A percentile compares a stretch with the other conserved stretches of the same genome.
Conservation (phyloP, 2,888 invertebrate genomes). For the Plagiodera versicolora region DNA sequence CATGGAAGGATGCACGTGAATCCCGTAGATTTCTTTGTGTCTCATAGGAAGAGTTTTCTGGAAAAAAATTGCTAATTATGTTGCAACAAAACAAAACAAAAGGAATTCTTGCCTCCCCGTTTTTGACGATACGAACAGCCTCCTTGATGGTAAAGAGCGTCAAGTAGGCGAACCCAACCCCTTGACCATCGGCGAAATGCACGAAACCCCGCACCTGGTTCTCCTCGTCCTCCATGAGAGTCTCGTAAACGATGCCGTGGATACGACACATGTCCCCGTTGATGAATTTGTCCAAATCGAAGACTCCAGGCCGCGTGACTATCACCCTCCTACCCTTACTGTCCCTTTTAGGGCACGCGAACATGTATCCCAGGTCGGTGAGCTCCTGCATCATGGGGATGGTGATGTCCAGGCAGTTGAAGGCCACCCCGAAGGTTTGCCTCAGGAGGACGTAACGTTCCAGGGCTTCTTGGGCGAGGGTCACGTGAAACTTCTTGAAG, state of each 20-base stretch:
- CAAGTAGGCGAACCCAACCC: slow-evolving; percentile 73
- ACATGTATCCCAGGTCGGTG: slow-evolving; percentile 73
- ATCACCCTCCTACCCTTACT: slow-evolving; percentile 72
- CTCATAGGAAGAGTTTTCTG: slow-evolving; percentile 76
- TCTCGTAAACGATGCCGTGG: slow-evolving; percentile 76
- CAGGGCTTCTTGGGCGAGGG: slow-evolving; percentile 75
- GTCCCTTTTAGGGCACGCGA: slow-evolving; percentile 78
- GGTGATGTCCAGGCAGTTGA: slow-evolving; percentile 71
- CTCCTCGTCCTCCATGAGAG: slow-evolving; percentile 79
- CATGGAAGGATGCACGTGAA: slow-evolving; percentile 73
- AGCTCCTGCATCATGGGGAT: slow-evolving; percentile 72
- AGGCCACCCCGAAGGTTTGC: slow-evolving; percentile 75
- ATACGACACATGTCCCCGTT: slow-evolving; percentile 78
- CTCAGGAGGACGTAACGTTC: slow-evolving; percentile 77
- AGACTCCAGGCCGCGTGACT: slow-evolving; percentile 76
- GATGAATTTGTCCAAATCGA: slow-evolving; percentile 76
- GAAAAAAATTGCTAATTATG: slow-evolving; percentile 29
- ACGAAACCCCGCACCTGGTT: slow-evolving; percentile 77
- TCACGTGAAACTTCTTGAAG: slow-evolving; percentile 79
- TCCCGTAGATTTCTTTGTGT: slow-evolving; percentile 77
- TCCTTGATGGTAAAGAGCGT: slow-evolving; percentile 78
- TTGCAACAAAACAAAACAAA: no score
- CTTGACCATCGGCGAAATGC: slow-evolving; percentile 75
- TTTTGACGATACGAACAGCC: slow-evolving; percentile 77
- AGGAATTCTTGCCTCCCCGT: slow-evolving; percentile 66